phyloP scores from a whole-genome alignment of 2,888 invertebrate species.

The Ophion obscuratus region DNA sequence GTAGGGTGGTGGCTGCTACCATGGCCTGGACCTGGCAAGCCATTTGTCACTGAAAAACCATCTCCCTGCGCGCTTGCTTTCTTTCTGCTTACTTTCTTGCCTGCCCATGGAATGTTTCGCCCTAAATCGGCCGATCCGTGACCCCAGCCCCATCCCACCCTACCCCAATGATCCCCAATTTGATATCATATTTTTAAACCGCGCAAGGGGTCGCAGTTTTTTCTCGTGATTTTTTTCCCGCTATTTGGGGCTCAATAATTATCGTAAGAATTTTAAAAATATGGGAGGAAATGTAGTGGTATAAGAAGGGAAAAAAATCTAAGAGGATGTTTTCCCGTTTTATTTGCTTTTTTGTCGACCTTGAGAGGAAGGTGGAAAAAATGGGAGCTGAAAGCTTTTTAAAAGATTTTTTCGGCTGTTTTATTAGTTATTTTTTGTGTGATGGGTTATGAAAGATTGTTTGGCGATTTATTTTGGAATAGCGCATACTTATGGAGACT shows the following conservation, averaged over 20 bases:
- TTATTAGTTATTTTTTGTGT: neutral
- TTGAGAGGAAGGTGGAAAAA: too few species aligned
- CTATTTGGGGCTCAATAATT: too few species aligned
- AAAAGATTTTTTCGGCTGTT: too few species aligned
- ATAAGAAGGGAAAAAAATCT: too few species aligned
- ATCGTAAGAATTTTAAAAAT: too few species aligned
- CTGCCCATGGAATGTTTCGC: conserved; percentile 21
- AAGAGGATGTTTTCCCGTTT: too few species aligned
- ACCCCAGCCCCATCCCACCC: neutral
- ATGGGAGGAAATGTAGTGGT: too few species aligned
- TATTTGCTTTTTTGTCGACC: too few species aligned
- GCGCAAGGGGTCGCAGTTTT: too few species aligned
- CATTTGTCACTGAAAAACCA: conserved; percentile 76
- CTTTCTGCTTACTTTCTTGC: conserved; percentile 43
- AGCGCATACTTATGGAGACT: conserved; percentile 11
- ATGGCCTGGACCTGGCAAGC: conserved; percentile 79
- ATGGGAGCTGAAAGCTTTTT: too few species aligned
- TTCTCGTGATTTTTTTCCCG: too few species aligned
- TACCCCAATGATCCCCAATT: neutral
- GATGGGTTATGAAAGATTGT: neutral
- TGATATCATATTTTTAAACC: neutral
- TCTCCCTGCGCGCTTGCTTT: conserved; percentile 59
- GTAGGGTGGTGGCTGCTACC: conserved; percentile 65
- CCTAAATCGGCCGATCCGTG: conserved; percentile 1
- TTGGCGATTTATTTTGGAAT: neutral